These are phyloP conservation scores for Drosophila bunnanda DNA, from an alignment of 2,888 invertebrate species.

Conservation along the genomic window DNA sequence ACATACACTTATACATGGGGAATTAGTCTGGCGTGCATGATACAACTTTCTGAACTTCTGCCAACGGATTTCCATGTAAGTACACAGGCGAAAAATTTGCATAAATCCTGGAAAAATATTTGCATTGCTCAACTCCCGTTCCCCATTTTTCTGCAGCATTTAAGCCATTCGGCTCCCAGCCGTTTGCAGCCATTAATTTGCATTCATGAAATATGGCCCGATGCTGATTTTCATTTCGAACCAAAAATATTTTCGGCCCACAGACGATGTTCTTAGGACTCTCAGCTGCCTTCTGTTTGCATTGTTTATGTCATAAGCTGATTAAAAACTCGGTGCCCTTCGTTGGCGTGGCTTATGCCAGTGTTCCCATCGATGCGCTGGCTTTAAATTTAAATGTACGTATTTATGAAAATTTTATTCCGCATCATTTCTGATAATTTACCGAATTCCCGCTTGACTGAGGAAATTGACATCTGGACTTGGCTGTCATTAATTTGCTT, in stretches of 20 bases:
- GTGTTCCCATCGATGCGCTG: neutral
- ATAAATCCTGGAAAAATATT: constrained; percentile 70
- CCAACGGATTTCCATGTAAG: constrained; percentile 27
- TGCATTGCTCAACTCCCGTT: constrained; percentile 54
- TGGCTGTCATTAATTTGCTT: constrained; percentile 39
- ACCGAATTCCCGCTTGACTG: constrained; percentile 33
- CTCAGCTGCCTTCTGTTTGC: constrained; percentile 10
- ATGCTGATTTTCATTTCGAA: constrained; percentile 32
- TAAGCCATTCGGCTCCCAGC: constrained; percentile 27
- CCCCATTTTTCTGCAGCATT: constrained; percentile 17
- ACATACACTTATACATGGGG: constrained; percentile 7
- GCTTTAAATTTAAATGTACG: constrained; percentile 18
- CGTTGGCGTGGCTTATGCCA: neutral
- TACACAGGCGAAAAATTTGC: constrained; percentile 54
- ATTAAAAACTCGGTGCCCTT: neutral
- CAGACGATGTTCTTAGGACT: constrained; percentile 16
- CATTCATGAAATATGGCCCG: constrained; percentile 52
- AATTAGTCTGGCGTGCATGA: constrained; percentile 43
- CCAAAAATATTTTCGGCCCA: constrained; percentile 16
- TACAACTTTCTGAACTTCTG: constrained; percentile 43
- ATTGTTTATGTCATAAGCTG: constrained; percentile 35
- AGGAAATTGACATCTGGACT: constrained; percentile 49
- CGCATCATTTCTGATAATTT: constrained; percentile 21
- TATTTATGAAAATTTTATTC: constrained; percentile 21
- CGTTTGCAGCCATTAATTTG: constrained; percentile 56